Evolutionary conservation across 1,140 invertebrate genomes (phyloP).

Genomic region (Lordiphosa mommai): DNA sequence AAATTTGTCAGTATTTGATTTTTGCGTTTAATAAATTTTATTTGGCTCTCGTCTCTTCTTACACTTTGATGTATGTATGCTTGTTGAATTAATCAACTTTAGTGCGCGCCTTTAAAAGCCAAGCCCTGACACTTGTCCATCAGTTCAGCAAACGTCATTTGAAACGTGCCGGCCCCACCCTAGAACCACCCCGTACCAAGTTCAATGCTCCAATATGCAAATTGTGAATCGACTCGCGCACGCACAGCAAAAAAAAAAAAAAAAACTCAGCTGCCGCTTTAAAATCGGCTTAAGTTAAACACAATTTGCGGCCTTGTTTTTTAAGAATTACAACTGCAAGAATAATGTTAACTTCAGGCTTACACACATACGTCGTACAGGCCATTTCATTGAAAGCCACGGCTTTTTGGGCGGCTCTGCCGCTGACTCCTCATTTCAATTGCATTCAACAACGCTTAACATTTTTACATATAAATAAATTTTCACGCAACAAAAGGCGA

Average conservation of each 20-base stretch:
- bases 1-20: not conserved
- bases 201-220: slow-evolving; percentile 77
- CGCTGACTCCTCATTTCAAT: slow-evolving; percentile 56
- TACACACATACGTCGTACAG: slow-evolving; percentile 26
- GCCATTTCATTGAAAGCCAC: not conserved
- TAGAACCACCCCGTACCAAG: slow-evolving; percentile 22
- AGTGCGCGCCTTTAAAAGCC: slow-evolving; percentile 49
- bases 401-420: slow-evolving; percentile 13
- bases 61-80: slow-evolving; percentile 32
- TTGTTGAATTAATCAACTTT: slow-evolving; percentile 65
- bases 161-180: slow-evolving; percentile 64
- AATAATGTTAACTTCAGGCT: slow-evolving; percentile 58
- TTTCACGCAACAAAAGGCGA: slow-evolving; percentile 64
- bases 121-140: slow-evolving; percentile 75
- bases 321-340: slow-evolving; percentile 60
- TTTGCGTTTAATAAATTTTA: not conserved
- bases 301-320: slow-evolving; percentile 51
- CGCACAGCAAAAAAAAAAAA: slow-evolving; percentile 34
- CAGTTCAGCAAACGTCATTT: slow-evolving; percentile 62
- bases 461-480: slow-evolving; percentile 68
- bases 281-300: slow-evolving; percentile 48
- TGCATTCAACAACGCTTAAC: slow-evolving; percentile 63
- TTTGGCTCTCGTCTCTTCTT: slow-evolving; percentile 21
- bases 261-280: slow-evolving; percentile 12
- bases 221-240: slow-evolving; percentile 42